Base-by-base conservation (phyloP, 2,113 vertebrate genomes). In the Stegostoma tigrinum region DNA sequence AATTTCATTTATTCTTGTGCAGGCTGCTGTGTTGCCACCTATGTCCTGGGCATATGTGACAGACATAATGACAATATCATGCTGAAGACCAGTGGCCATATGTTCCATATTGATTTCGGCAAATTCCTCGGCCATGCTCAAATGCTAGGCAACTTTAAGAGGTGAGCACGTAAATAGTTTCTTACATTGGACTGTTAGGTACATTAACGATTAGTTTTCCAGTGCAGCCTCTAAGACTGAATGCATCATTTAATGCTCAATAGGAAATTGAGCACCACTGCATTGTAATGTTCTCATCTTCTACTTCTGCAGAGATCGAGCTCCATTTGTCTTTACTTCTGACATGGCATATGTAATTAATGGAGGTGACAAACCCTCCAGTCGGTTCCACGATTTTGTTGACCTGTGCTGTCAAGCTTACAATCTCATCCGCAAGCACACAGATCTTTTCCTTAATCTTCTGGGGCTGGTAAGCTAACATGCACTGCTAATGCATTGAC, bases 271-370 rank as follows among this genome's bases (percentile, higher is more conserved):
- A 27, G 12, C 23, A 55, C 48, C 2, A 23, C 52, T 23, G 64
- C 17, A 15, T 42, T 72, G 5, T 2, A 78, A 5, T 93, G 87
- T 61, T 80, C 95, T 55, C 0, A 96, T 12, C 96, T 94, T 96
- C 85, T 96, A 95, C 96, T 0, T 64, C 0, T 6, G 0, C 97
- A 99, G 99, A 96, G 99, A 99, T 97, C 98, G 99, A 17, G 99
- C 98, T 0, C 99, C 99, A 0, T 99, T 99, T 0, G 99, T 99
- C 96, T 99, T 99, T 97, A 99, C 99, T 45, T 99, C 99, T 0
- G 99, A 99, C 97, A 99, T 99, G 99, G 99, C 99, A 0, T 99
- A 99, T 0, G 99, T 99, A 96, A 99, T 99, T 97, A 99, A 99
- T 0, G 99, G 99, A 0, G 99, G 99, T 17, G 99, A 99, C 97